Evolutionary conservation across 2,888 invertebrate species (phyloP), one percentile per base, ranked within the genome.

Genomic region (Drosophila maculinotata): DNA sequence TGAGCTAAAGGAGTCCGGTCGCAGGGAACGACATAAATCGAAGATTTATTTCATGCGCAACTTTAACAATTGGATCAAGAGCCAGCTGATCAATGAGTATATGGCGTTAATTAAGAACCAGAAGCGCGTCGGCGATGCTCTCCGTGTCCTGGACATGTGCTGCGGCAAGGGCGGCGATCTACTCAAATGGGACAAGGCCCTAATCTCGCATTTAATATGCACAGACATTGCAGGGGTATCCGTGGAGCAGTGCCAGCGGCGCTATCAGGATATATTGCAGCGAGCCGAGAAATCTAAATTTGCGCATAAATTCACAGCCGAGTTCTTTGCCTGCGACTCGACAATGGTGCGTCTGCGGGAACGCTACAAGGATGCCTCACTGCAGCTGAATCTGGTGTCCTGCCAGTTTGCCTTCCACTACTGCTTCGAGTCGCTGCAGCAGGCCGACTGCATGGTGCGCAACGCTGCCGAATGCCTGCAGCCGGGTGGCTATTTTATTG

Each of bases 401-500:
- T 98, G 98, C 90, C 99, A 99, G 92, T 99, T 99, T 93, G 97
- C 98, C 17, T 96, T 99, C 90, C 99, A 99, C 92, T 99, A 99
- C 90, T 95, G 96, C 88, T 99, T 98, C 92, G 98, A 98, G 92
- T 96, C 96, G 60, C 92, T 97, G 64, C 92, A 93, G 3, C 98
- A 99, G 92, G 98, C 98, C 0, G 95, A 97, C 89, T 95, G 95
- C 89, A 98, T 99, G 97, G 92, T 99, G 6, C 94, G 94, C 63
- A 99, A 99, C 92, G 97, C 97, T 7, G 95, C 97, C 6, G 98
- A 98, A 90, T 96, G 96, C 90, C 92, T 99, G 15, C 94, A 94
- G 77, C 94, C 96, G 0, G 99, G 97, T 59, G 99, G 99, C 1
- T 98, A 94, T 90, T 99, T 99, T 89, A 96, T 99, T 90, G 99